Evolutionary conservation across 2,113 vertebrate species (phyloP), one percentile per base, ranked within the genome.

Genomic region (Tyto alba): DNA sequence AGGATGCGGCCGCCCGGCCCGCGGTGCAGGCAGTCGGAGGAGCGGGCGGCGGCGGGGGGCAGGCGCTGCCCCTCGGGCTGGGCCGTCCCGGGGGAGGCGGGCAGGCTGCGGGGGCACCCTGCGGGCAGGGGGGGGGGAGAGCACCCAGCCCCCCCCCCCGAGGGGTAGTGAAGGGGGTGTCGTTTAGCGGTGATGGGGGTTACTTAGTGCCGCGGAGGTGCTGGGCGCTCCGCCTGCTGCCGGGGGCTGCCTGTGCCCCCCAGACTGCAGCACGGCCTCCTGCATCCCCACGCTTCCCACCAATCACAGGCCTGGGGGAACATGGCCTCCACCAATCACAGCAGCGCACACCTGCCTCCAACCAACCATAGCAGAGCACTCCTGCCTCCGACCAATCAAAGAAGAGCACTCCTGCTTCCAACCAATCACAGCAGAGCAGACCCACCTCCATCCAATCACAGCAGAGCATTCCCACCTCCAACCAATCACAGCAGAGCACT

Each of bases 21-120:
- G 13, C 98, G 97, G 89, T 98, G 98, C 89, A 98, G 97, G 85
- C 98, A 98, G 91, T 99, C 99, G 0, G 98, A 98, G 3, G 99
- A 99, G 92, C 98, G 55, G 21, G 99, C 94, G 0, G 97, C 96
- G 1, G 97, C 96, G 4, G 98, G 95, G 11, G 94, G 93, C 50
- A 98, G 95, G 78, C 94, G 97, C 52, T 97, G 98, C 62, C 97
- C 98, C 64, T 98, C 98, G 0, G 96, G 92, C 12, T 97, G 98
- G 1, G 98, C 93, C 34, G 82, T 90, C 22, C 97, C 98, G 0
- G 99, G 98, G 21, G 98, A 99, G 7, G 98, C 88, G 0, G 98
- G 98, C 30, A 99, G 97, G 96, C 98, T 98, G 95, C 98, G 97
- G 32, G 98, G 98, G 75, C 96, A 98, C 90, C 98, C 99, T 99